Conservation (phyloP, 2,888 invertebrate species). For the Lottia gigantea region DNA sequence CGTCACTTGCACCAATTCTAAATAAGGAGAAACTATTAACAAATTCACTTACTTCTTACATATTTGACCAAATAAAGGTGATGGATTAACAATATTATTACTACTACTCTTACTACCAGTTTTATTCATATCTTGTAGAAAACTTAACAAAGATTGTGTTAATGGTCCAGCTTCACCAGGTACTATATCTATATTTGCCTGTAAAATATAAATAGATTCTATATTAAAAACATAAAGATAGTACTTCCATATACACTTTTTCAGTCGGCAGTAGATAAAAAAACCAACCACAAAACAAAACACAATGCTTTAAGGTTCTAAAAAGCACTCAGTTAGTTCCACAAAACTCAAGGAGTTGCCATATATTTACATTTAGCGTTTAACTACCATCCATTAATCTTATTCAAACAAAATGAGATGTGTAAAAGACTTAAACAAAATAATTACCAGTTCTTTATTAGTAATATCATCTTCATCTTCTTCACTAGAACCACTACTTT, state of each 20-base stretch:
- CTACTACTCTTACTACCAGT: slow-evolving; percentile 51
- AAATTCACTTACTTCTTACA: slow-evolving; percentile 65
- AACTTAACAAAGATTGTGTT: slow-evolving; percentile 64
- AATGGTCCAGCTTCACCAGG: slow-evolving; percentile 65
- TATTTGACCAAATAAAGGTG: slow-evolving; percentile 66
- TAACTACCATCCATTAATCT: too few species aligned
- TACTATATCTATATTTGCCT: slow-evolving; percentile 64
- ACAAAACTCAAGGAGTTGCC: too few species aligned
- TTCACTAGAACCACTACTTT: slow-evolving; percentile 39
- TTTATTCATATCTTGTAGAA: slow-evolving; percentile 68
- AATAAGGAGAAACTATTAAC: too few species aligned
- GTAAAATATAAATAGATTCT: slow-evolving; percentile 30
- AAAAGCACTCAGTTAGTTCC: too few species aligned
- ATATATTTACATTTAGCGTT: too few species aligned
- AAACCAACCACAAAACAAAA: too few species aligned
- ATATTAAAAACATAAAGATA: neutral
- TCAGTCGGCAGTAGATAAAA: too few species aligned
- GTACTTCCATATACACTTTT: too few species aligned
- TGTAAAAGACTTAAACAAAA: too few species aligned
- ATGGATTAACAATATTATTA: slow-evolving; percentile 58
- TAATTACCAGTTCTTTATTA: slow-evolving; percentile 42
- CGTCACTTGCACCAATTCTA: too few species aligned
- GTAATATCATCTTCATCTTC: slow-evolving; percentile 40
- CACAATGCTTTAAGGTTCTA: too few species aligned
- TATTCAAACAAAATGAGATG: neutral